Base-by-base conservation (phyloP, 2,797 vertebrate genomes). In the Hyperoplus lanceolatus region DNA sequence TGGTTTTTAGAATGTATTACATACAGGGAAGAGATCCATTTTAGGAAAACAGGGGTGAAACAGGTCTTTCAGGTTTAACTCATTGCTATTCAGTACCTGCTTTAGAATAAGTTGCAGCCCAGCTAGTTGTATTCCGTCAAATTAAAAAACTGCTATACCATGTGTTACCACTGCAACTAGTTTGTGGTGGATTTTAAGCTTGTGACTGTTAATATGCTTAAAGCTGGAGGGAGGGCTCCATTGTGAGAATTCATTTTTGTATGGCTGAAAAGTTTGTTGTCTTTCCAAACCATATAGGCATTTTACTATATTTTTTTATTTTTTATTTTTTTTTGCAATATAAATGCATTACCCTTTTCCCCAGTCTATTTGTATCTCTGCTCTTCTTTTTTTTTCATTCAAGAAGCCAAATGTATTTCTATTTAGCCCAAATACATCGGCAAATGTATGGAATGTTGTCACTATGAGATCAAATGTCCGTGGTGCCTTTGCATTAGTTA, bases 131-230 rank as follows among this genome's bases (percentile, higher is more conserved):
- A 46, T 64, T 63, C 41, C 38, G 18, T 70, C 55, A 56, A 46
- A 56, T 38, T 9, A 48, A 16, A 51, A 38, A 39, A n/a, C 45
- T 36, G 12, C 43, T n/a, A 50, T 9, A 12, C 36, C 18, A 18
- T 50, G 4, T 0, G 41, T 36, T 41, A 3, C 62, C 36, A 57
- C 39, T 58, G 12, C 62, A 39, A 57, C 39, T 58, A 14, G 77
- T 83, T 70, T 65, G 46, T 55, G 8, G 13, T 45, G 57, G 82
- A 86, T 73, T 78, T 73, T 49, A 5, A 64, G 68, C 87, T 85
- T 84, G 83, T 87, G 86, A 86, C 80, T 81, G 82, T 86, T 84
- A 88, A 91, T 87, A 56, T 84, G 85, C 85, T 90, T 91, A 90
- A 87, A 63, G 49, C 73, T 57, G 45, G 42, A 70, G 46, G 68